Base-by-base conservation (phyloP, 2,888 invertebrate species). In the Pandemis corylana region DNA sequence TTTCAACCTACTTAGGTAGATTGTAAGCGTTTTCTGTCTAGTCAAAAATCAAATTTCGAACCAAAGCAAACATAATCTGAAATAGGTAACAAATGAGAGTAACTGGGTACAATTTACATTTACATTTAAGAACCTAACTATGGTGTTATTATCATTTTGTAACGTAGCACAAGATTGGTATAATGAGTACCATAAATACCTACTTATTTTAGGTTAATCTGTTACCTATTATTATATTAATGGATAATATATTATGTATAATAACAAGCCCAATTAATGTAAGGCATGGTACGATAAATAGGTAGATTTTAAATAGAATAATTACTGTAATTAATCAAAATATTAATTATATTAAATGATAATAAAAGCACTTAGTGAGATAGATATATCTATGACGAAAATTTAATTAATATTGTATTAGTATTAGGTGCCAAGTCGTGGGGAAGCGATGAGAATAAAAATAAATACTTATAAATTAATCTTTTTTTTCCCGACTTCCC, bases 31-130 rank as follows among this genome's bases (percentile, higher is more conserved):
- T 53, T 53, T 42, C 42, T 59, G 51, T 65, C 41, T 72, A 75
- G 71, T 75, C 69, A 70, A 72, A 85, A 84, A 80, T 81, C 83
- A 84, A 84, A 84, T 85, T 83, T 82, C 42, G 49, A 65, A 70
- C 70, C 71, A 79, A 78, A 77, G 77, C 79, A 66, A 77, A 81
- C 80, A 79, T 83, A 81, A 82, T 83, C 78, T 80, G 78, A 80
- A 80, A 80, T 79, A 81, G 72, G 76, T 76, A 71, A 76, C 74
- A 64, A 59, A 68, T 67, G 68, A 71, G 64, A 79, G 76, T 76
- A 79, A 80, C 80, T 83, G 83, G 82, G 83, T 83, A 83, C 83
- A 83, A 85, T 85, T 85, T 83, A 84, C 80, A 76, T 56, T 64
- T 65, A 77, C 56, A 69, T 68, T 70, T 70, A 56, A 41, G 68